phyloP scores from a whole-genome alignment of 2,113 vertebrate genomes.

The Petrocephalus zakoni region DNA sequence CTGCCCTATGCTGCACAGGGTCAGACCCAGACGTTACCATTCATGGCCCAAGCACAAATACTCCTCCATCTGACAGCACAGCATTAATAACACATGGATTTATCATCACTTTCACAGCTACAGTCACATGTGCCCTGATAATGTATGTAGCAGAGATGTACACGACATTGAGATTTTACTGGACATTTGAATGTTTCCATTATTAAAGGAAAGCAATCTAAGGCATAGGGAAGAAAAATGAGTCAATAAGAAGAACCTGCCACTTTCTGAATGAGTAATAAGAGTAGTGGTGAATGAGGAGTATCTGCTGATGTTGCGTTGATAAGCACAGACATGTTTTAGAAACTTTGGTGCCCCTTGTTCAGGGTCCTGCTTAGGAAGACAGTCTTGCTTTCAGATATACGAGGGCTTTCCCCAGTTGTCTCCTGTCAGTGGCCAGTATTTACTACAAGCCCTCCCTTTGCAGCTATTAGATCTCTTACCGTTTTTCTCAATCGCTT shows the following conservation, averaged over 20 bases:
- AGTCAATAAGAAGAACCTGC: background rate
- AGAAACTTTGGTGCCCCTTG: conserved; percentile 49
- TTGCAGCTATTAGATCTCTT: conserved; percentile 18
- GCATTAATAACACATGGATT: conserved; percentile 31
- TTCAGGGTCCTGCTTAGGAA: conserved; percentile 57
- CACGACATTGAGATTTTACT: conserved; percentile 28
- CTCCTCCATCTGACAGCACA: conserved; percentile 53
- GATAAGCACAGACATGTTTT: background rate
- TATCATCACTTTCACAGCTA: background rate
- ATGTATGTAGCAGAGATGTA: conserved; percentile 37
- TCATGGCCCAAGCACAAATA: conserved; percentile 34
- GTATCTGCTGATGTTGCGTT: too few relatives aligned
- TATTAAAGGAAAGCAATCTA: background rate
- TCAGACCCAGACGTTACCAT: conserved; percentile 39
- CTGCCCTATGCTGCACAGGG: conserved; percentile 35
- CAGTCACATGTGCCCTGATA: conserved; percentile 32
- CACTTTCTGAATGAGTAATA: background rate
- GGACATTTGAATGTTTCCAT: conserved; percentile 35
- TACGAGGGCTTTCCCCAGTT: too few relatives aligned
- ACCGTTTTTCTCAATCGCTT: too few relatives aligned
- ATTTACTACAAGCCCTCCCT: conserved; percentile 45
- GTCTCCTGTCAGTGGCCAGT: conserved; percentile 55
- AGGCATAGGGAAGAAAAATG: background rate
- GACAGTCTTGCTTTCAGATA: conserved; percentile 42
- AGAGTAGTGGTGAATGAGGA: background rate